phyloP scores from a whole-genome alignment of 2,888 invertebrate species.

The Trichacis sp. region DNA sequence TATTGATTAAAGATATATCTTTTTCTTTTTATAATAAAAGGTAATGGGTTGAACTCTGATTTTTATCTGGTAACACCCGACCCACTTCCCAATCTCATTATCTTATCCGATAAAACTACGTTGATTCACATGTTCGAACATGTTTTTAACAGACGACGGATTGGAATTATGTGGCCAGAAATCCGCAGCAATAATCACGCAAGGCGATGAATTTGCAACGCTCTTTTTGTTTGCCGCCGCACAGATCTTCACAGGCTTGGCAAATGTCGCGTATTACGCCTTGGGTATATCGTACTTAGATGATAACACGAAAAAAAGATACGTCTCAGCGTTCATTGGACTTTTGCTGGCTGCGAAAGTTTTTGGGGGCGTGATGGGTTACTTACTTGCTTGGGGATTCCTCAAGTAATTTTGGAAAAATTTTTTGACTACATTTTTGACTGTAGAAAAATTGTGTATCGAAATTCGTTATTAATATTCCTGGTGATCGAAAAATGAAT shows the following conservation, averaged over 20 bases:
- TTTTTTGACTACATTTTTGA: conserved; percentile 5
- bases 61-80: neutral
- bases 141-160: conserved; percentile 41
- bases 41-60: neutral
- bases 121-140: conserved; percentile 2
- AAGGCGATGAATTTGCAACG: conserved; percentile 59
- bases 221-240: conserved; percentile 69
- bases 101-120: conserved; percentile 23
- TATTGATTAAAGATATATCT: no score
- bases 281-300: conserved; percentile 75
- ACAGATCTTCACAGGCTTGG: conserved; percentile 70
- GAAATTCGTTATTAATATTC: no score
- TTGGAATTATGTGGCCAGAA: conserved; percentile 45
- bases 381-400: conserved; percentile 59
- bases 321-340: conserved; percentile 68
- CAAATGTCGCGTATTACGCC: conserved; percentile 70
- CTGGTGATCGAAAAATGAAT: no score
- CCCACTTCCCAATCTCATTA: conserved; percentile 7
- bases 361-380: conserved; percentile 57
- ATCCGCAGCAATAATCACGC: conserved; percentile 46
- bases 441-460: no score
- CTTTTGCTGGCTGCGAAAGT: conserved; percentile 53
- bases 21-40: neutral
- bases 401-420: conserved; percentile 48
- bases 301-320: conserved; percentile 72